A percentile compares a stretch with the other conserved stretches of the same genome.
These are phyloP conservation scores for Idaea dimidiata DNA, from an alignment of 2,888 invertebrate species.

Conservation along the genomic window DNA sequence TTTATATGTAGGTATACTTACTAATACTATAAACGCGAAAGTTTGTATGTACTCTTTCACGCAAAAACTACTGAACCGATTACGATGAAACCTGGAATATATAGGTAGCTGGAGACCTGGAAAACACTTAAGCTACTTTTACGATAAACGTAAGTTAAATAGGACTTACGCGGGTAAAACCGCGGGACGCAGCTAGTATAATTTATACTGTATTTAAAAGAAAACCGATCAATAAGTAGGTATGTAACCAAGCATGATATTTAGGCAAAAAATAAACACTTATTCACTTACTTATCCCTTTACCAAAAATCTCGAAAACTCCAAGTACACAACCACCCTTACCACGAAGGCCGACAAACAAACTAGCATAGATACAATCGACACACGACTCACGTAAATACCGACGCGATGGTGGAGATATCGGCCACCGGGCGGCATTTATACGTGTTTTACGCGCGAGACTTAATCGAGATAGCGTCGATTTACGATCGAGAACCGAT, in stretches of 20 bases:
- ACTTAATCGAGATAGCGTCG: slow-evolving; percentile 64
- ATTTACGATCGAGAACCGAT: slow-evolving; percentile 57
- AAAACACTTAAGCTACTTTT: too few relatives aligned
- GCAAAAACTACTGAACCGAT: too few relatives aligned
- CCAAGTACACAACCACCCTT: slow-evolving; percentile 38
- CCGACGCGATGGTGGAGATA: slow-evolving; percentile 52
- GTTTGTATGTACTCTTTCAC: too few relatives aligned
- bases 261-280: background rate
- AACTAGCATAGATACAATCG: slow-evolving; percentile 70
- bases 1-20: too few relatives aligned
- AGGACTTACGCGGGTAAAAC: background rate
- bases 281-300: background rate
- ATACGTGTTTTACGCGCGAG: slow-evolving; percentile 58
- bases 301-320: slow-evolving; percentile 1
- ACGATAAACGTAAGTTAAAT: too few relatives aligned
- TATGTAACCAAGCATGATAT: background rate
- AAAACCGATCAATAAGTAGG: background rate
- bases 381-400: slow-evolving; percentile 46
- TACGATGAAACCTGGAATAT: too few relatives aligned
- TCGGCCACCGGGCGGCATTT: slow-evolving; percentile 49
- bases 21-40: too few relatives aligned
- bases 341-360: slow-evolving; percentile 46
- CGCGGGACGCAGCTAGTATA: background rate
- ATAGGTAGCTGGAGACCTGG: too few relatives aligned
- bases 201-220: background rate